These are phyloP conservation scores for Psittacara wagleri DNA, from an alignment of 2,113 vertebrate species.

Conservation along the genomic window DNA sequence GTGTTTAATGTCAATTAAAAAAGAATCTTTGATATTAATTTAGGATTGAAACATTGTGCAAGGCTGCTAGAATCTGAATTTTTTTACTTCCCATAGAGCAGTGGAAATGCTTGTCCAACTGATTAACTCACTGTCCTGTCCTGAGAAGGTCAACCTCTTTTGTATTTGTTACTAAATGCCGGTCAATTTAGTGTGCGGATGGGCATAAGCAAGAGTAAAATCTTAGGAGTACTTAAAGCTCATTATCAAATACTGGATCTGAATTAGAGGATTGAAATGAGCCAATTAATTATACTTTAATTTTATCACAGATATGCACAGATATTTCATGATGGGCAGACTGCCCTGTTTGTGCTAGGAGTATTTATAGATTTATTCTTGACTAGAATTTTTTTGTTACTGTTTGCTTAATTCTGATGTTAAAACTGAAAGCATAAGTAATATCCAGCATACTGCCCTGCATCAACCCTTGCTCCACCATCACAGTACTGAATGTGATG, in stretches of 20 bases:
- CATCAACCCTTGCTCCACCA: not conserved
- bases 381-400: not conserved
- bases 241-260: not conserved
- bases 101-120: not conserved
- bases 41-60: not conserved
- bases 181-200: not conserved
- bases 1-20: not conserved
- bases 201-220: not conserved
- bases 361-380: not conserved
- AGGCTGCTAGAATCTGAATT: not conserved
- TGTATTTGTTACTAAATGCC: not conserved
- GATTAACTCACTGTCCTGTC: not conserved
- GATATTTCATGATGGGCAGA: not conserved
- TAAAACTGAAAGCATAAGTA: not conserved
- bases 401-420: not conserved
- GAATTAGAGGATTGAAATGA: not conserved
- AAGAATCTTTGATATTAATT: not conserved
- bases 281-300: not conserved
- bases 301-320: not conserved
- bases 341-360: not conserved
- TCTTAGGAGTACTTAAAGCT: not conserved
- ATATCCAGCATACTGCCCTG: not conserved
- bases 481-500: not conserved
- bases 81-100: not conserved
- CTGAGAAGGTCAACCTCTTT: not conserved